Percentiles rank a stretch among this genome's conserved stretches.
phyloP scores from a whole-genome alignment of 1,140 invertebrate genomes.

The Oryzaephilus surinamensis region DNA sequence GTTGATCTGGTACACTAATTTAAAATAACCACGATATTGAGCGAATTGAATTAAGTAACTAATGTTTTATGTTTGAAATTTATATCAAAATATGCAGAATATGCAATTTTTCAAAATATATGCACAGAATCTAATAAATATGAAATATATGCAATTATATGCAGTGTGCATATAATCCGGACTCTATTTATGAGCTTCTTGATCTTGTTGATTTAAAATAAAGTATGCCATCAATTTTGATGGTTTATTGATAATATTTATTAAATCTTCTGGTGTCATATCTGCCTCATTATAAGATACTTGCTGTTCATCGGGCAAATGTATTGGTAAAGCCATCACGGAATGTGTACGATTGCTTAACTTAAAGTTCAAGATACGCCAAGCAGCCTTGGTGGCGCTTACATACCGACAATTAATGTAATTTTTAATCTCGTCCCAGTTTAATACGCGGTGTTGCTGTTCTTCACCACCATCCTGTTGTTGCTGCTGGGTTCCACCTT shows the following conservation, averaged over 20 bases:
- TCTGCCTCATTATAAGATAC: background rate
- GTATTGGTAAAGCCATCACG: constrained; percentile 7
- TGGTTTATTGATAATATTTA: background rate
- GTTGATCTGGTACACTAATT: too few relatives aligned
- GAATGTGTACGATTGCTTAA: constrained; percentile 10
- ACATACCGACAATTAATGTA: constrained; percentile 8
- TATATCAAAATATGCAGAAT: too few relatives aligned
- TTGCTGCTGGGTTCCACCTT: too few relatives aligned
- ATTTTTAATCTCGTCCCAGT: background rate
- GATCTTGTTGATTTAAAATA: background rate
- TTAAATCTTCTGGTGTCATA: background rate
- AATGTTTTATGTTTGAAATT: too few relatives aligned
- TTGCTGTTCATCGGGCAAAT: background rate
- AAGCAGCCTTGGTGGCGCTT: constrained; percentile 6
- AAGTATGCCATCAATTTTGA: constrained; percentile 4
- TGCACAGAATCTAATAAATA: too few relatives aligned
- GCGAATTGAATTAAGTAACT: too few relatives aligned
- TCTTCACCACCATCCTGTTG: too few relatives aligned
- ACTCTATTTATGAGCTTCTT: background rate
- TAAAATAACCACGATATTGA: too few relatives aligned
- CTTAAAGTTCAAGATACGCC: constrained; percentile 6
- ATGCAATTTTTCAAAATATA: too few relatives aligned
- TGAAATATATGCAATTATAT: too few relatives aligned
- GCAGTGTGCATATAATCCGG: constrained; percentile 1
- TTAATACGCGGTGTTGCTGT: background rate